Evolutionary conservation across 1,140 invertebrate genomes (phyloP), one percentile per base, ranked within the genome.

Genomic region (Drosophila subpulchrella): DNA sequence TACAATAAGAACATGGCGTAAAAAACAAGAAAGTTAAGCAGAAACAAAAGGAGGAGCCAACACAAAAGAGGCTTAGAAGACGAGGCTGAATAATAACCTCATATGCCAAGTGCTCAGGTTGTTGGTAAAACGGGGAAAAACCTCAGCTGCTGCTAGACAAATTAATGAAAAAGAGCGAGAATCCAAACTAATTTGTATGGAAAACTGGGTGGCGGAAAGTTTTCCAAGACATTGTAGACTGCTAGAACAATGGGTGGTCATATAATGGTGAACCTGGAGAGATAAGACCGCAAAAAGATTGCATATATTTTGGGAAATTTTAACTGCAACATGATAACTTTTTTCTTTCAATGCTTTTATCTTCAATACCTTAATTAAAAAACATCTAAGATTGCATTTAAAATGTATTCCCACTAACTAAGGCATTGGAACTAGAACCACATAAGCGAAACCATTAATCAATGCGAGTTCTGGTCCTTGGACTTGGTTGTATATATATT

Each of bases 41-140:
- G 1, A 30, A 38, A 50, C 36, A 60, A 63, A 20, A n/a, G 56
- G 4, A 32, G 62, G 24, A 47, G 62, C 57, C 11, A 30, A n/a
- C n/a, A 65, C 62, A 65, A 65, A 62, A 12, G 62, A 47, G 10
- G 62, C 62, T 62, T 32, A 47, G 57, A 60, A 32, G 61, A 61
- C 56, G 61, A 42, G 55, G 56, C 41, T 3, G 56, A 30, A 36
- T 36, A 36, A 61, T 36, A 61, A 36, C 61, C 61, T 36, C 56
- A 65, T 44, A 8, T 65, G 61, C 36, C 38, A 8, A 11, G 20
- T 27, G 24, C 34, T 61, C n/a, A 8, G 3, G 30, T 17, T 17
- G 4, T 36, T 13, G 17, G 8, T 36, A 13, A 36, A 6, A 12
- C 13, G 15, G 32, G 50, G 32, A 17, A 53, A 34, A 53, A 36